Conservation (phyloP, 2,797 vertebrate genomes). For the Mionectes olivaceus region DNA sequence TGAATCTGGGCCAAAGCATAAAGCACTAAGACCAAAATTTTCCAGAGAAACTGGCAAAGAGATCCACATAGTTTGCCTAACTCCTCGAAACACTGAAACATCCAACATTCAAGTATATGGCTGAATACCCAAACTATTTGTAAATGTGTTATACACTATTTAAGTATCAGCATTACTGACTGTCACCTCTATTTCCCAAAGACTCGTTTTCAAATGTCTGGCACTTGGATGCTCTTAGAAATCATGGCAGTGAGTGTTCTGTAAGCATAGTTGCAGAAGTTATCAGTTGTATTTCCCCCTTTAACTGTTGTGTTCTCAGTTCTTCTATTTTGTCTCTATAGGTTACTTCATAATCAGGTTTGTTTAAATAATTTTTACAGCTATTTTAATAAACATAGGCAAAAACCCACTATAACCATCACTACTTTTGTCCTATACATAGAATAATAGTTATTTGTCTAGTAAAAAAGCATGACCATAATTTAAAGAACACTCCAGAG, state of each 20-base stretch:
- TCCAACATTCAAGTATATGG: neutral
- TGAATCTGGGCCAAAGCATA: neutral
- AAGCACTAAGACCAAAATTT: neutral
- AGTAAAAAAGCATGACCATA: neutral
- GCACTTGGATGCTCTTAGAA: neutral
- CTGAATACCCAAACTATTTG: neutral
- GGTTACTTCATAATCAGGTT: neutral
- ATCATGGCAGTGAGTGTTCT: neutral
- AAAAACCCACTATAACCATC: neutral
- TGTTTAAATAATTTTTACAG: neutral
- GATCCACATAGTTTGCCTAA: neutral
- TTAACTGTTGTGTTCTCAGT: neutral
- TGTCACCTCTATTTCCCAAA: neutral
- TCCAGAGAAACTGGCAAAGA: neutral
- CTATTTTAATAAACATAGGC: neutral
- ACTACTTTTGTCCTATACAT: neutral
- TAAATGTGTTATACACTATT: neutral
- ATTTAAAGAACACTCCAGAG: slow-evolving; percentile 19
- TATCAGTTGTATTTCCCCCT: neutral
- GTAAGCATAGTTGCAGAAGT: neutral
- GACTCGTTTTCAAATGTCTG: neutral
- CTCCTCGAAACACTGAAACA: neutral
- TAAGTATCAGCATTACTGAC: neutral
- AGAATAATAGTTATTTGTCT: neutral
- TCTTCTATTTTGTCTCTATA: neutral